Base-by-base conservation (phyloP, 2,888 invertebrate genomes). In the Gymnocheta viridis region DNA sequence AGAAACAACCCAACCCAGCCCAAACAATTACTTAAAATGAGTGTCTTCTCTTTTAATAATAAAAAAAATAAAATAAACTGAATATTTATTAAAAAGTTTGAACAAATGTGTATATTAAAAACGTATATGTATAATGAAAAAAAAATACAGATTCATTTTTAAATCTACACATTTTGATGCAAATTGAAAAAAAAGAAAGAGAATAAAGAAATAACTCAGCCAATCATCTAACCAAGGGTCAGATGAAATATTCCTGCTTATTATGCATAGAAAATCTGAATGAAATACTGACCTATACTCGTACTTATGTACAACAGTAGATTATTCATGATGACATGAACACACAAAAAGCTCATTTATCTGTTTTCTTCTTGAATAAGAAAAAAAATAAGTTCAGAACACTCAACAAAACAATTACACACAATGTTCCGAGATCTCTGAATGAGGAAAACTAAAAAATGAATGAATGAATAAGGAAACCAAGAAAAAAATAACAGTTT, bases 201-300 rank as follows among this genome's bases (percentile, higher is more conserved):
- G 14, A 44, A 66, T n/a, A 56, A n/a, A 17, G n/a, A 41, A 32
- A 56, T 62, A 24, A 51, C 17, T 27, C n/a, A 54, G 24, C 14
- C 62, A 79, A 62, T 72, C 54, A 62, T 62, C 41, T 24, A 58
- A 67, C 66, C 41, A 81, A 69, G 74, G 74, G 81, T 81, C 74
- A 81, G 67, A 74, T 60, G 67, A 67, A 73, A 66, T 69, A 69
- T 69, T 74, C 54, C 49, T 67, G 73, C 73, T 80, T 67, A 49
- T 73, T 67, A 74, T 69, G 22, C 56, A 44, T 32, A 60, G 12
- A 73, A 73, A 69, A 29, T 58, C 38, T 81, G 60, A 67, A 67
- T 81, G 60, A 77, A 78, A 78, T 38, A 72, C 78, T 82, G 82
- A 82, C 82, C 82, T 82, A 82, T 44, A 82, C 77, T 82, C n/a